Evolutionary conservation across 2,113 vertebrate species (phyloP).

Genomic region (Hystrix cristata): DNA sequence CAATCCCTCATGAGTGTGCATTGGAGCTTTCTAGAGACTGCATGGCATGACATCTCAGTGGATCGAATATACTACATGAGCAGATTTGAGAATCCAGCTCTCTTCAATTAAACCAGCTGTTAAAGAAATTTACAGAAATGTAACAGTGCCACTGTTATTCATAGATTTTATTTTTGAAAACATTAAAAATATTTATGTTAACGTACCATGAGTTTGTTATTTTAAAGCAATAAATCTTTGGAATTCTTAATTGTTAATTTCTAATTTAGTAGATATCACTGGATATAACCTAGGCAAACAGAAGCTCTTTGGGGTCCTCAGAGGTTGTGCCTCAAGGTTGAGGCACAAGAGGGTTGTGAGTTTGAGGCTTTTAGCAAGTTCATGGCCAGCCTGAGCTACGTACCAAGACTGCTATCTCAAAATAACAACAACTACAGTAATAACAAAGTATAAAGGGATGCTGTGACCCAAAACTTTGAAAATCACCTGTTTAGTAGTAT

Average conservation of each 20-base stretch:
- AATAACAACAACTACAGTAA: not conserved
- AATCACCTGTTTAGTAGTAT: not conserved
- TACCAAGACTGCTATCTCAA: not conserved
- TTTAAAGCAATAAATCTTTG: conserved; percentile 32
- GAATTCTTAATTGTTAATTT: conserved; percentile 54
- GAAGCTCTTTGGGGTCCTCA: not conserved
- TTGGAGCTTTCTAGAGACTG: not conserved
- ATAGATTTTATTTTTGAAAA: conserved; percentile 33
- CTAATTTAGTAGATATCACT: conserved; percentile 5
- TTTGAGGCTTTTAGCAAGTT: not conserved
- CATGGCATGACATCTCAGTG: not conserved
- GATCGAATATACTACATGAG: not conserved
- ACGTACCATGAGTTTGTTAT: not conserved
- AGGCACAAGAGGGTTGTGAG: not conserved
- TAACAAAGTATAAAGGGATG: not conserved
- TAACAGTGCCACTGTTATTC: not conserved
- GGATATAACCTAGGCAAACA: not conserved
- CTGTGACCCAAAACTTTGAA: conserved; percentile 19
- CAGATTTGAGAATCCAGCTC: not conserved
- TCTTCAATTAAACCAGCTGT: not conserved
- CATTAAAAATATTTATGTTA: conserved; percentile 30
- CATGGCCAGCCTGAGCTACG: not conserved
- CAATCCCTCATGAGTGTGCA: not conserved
- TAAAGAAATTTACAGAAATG: conserved; percentile 45
- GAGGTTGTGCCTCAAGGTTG: not conserved